Evolutionary conservation across 1,140 invertebrate genomes (phyloP), one percentile per base, ranked within the genome.

Genomic region (Micrasema minimum): DNA sequence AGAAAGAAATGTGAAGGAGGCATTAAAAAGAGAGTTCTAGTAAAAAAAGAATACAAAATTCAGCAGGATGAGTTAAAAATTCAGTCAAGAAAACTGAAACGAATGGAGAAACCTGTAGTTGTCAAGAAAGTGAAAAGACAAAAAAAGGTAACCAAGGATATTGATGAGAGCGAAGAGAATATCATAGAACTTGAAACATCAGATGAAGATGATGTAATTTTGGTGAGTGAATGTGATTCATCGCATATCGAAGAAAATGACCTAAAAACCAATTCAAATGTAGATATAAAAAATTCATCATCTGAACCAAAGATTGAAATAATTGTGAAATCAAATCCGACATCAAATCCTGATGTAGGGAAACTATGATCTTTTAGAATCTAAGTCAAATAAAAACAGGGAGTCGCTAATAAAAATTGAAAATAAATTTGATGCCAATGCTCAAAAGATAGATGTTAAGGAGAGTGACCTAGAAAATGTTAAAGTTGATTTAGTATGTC

Each of bases 1-100:
- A 85, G 83, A 71, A 83, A 83, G 69, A 69, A 72, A 41, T 75
- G 74, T 41, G 67, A 72, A 45, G 74, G 74, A 16, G 74, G 71
- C 31, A 14, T 51, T 18, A 75, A 75, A 67, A 69, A 61, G 20
- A 59, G 74, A 48, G 46, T 67, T 18, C 16, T 72, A 37, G 70
- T 75, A 1, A 75, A 75, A 66, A 75, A n/a, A 46, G 43, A 64
- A 46, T 45, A 64, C 45, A 46, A 64, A 45, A 46, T 35, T 18
- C 59, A 46, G 45, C 43, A 45, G 16, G 43, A 64, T 26, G 43
- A 45, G 45, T 64, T 64, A 9, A 45, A 26, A 46, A 48, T 18
- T 7, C 59, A 35, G 9, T 31, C 41, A 46, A 46, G 18, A 16
- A 46, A 45, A 20, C 43, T 64, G 1, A 22, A 51, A 51, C 9